phyloP scores from a whole-genome alignment of 1,140 invertebrate genomes.

The Mya arenaria region DNA sequence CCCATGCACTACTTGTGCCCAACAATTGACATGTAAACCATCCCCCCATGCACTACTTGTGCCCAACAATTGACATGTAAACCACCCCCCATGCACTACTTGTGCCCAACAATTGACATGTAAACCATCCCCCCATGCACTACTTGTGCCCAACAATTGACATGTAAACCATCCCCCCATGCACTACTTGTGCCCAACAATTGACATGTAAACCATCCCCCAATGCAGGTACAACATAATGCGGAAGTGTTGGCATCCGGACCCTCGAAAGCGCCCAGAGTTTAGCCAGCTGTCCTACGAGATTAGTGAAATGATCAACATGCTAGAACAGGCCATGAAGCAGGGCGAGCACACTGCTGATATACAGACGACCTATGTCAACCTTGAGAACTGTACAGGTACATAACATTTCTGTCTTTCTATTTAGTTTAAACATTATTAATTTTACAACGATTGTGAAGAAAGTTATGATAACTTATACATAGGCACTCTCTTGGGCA shows the following conservation, averaged over 20 bases:
- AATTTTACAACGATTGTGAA: no score
- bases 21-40: no score
- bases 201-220: no score
- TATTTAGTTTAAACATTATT: background rate
- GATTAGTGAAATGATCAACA: slow-evolving; percentile 46
- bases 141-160: no score
- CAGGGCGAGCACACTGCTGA: slow-evolving; percentile 36
- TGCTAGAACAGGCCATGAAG: slow-evolving; percentile 47
- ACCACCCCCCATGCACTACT: no score
- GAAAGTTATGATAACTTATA: background rate
- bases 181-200: no score
- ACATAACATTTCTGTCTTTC: background rate
- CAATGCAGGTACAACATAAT: slow-evolving; percentile 56
- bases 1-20: no score
- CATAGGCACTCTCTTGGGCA: background rate
- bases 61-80: no score
- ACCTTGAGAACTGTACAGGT: slow-evolving; percentile 54
- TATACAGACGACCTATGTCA: slow-evolving; percentile 53
- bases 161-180: no score
- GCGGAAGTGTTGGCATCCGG: slow-evolving; percentile 51
- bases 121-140: no score
- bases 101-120: no score
- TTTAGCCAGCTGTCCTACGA: slow-evolving; percentile 50
- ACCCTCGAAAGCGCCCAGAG: slow-evolving; percentile 37
- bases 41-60: no score